Conservation (phyloP, 2,797 vertebrate genomes). For the Tokudaia tokunoshimensis region DNA sequence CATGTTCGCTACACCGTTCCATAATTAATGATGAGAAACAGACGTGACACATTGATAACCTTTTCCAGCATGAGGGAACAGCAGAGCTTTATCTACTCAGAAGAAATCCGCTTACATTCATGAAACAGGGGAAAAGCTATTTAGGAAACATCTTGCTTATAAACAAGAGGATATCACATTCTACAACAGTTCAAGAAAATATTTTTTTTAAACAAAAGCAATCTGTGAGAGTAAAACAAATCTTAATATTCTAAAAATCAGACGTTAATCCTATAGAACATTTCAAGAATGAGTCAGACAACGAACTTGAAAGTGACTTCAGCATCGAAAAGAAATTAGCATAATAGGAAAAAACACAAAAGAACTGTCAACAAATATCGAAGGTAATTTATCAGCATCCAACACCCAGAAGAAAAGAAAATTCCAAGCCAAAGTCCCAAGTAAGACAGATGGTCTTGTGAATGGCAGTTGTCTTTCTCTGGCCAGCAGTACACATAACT, state of each 20-base stretch:
- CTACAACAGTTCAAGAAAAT: constrained; percentile 4
- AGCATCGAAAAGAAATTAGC: background rate
- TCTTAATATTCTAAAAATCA: background rate
- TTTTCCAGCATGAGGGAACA: constrained; percentile 2
- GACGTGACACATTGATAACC: background rate
- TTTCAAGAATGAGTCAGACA: constrained; percentile 15
- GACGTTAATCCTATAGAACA: background rate
- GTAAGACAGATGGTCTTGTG: background rate
- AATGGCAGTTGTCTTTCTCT: background rate
- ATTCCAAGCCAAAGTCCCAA: background rate
- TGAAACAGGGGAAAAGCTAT: constrained; percentile 6
- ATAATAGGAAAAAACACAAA: constrained; percentile 39
- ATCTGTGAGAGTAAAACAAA: background rate
- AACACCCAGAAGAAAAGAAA: background rate
- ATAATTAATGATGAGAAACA: constrained; percentile 34
- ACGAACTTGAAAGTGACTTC: background rate
- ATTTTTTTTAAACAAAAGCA: constrained; percentile 14
- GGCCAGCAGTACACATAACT: background rate
- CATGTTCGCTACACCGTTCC: background rate
- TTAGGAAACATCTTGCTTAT: constrained; percentile 29
- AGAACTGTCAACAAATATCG: constrained; percentile 8
- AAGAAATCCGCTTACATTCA: constrained; percentile 38
- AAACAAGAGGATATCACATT: background rate
- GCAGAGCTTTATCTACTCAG: background rate
- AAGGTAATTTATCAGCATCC: background rate